phyloP scores from a whole-genome alignment of 1,140 invertebrate genomes.

The Theocolax elegans region DNA sequence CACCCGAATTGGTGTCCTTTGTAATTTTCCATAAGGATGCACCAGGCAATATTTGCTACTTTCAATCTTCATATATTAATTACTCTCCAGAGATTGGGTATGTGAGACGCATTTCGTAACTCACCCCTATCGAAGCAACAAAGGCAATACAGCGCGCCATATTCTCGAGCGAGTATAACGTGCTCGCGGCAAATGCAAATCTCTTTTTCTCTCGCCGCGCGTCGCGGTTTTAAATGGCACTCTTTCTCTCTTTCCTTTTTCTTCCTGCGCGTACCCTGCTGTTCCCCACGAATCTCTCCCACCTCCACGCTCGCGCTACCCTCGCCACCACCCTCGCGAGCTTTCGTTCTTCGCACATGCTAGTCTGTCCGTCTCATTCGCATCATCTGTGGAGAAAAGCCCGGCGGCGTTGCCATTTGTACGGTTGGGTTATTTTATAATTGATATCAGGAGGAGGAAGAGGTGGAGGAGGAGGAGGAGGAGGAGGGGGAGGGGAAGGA shows the following conservation, averaged over 20 bases:
- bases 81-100: background rate
- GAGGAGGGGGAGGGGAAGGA: no score
- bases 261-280: slow-evolving; percentile 43
- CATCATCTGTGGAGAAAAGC: slow-evolving; percentile 29
- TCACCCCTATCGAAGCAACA: slow-evolving; percentile 1
- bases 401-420: slow-evolving; percentile 37
- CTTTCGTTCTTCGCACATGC: slow-evolving; percentile 31
- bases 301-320: slow-evolving; percentile 41
- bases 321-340: slow-evolving; percentile 36
- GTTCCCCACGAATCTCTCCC: slow-evolving; percentile 31
- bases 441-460: no score
- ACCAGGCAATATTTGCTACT: no score
- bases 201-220: slow-evolving; percentile 60
- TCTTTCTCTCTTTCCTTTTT: slow-evolving; percentile 45
- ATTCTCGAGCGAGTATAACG: background rate
- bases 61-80: slow-evolving; percentile 6
- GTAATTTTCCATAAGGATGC: no score
- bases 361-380: slow-evolving; percentile 35
- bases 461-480: no score
- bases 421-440: background rate
- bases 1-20: no score
- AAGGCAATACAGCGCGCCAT: background rate
- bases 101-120: slow-evolving; percentile 11
- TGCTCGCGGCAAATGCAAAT: slow-evolving; percentile 55
- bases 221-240: slow-evolving; percentile 63